Evolutionary conservation across 1,140 invertebrate species (phyloP), one percentile per base, ranked within the genome.

Genomic region (Cardiocondyla obscurior): DNA sequence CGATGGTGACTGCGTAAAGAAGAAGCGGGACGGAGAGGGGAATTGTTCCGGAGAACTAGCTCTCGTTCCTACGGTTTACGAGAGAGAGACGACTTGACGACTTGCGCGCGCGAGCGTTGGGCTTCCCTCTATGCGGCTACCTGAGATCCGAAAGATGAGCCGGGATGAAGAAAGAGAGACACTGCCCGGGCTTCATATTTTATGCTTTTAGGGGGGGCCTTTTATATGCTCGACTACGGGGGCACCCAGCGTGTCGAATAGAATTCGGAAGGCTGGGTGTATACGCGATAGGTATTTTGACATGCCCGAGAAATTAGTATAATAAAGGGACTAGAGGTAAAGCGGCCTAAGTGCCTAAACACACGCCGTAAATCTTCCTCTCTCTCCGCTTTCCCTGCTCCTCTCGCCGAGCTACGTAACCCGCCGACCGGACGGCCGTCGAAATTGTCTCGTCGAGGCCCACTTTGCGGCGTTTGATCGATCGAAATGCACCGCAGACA

Each of bases 301-400:
- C 92, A 90, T 92, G 85, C 87, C 90, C 92, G 85, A 92, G 91
- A 94, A 94, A 94, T 94, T 94, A 93, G 92, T 93, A 94, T 94
- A 93, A 94, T 94, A 93, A 94, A 93, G 90, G 89, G 86, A 39
- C 83, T 74, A 76, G 83, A 81, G n/a, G n/a, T n/a, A n/a, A n/a
- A n/a, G n/a, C n/a, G n/a, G n/a, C n/a, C n/a, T 87, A 89, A 92
- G 89, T 90, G 88, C 90, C 93, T 93, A 93, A 93, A 92, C 92
- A 93, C 92, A 93, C 91, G 92, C 89, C 91, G 91, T 93, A 93
- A 93, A 94, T 51, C 58, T 90, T 84, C 81, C 62, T 42, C 87
- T 22, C 64, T 36, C 81, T 58, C 81, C 53, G 85, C 19, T 76
- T 30, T 67, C 82, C 64, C 14, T 1, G 42, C 10, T 14, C 8